Base-by-base conservation (phyloP, 2,888 invertebrate genomes). In the Loripinus fragilis region DNA sequence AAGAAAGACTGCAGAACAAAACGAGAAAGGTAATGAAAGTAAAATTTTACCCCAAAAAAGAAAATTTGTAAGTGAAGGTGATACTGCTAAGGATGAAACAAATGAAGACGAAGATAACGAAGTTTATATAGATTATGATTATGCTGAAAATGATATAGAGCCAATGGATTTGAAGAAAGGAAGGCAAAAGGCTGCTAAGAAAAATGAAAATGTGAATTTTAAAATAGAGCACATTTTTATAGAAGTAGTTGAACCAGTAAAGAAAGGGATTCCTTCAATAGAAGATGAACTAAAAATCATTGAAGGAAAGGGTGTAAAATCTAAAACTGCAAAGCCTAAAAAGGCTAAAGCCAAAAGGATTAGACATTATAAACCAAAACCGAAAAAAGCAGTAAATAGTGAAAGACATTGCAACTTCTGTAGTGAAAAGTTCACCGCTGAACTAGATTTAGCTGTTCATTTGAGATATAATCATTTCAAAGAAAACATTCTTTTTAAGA, bases 251-350 rank as follows among this genome's bases (percentile, higher is more conserved):
- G 20, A 38, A 8, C 12, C 48, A 48, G 48, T 3, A 48, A n/a
- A 55, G 7, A 55, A 25, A 25, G 55, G 55, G 5, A n/a, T 55
- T 25, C 55, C 55, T 8, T 25, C 55, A 2, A 55, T 55, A 23
- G 55, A 55, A 55, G 55, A 55, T 55, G 55, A 55, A 23, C 5
- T 55, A 25, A 55, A 25, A 55, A 10, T 55, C 10, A 55, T 55
- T 23, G 55, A 28, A 55, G 55, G 55, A 7, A n/a, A 28, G 25
- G 28, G 25, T 28, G 28, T 17, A 23, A 25, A 28, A 25, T 10
- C 25, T 28, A 15, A 28, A 23, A 10, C 23, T 10, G 25, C 5
- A 23, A 2, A 23, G 5, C 12, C 12, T 8, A 28, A 23, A 15
- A 2, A 3, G 5, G n/a, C n/a, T n/a, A 55, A 55, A 15, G 28